A percentile compares a stretch with the other conserved stretches of the same genome.
Evolutionary conservation across 1,140 invertebrate genomes (phyloP).

Genomic region (Megalopta genalis): DNA sequence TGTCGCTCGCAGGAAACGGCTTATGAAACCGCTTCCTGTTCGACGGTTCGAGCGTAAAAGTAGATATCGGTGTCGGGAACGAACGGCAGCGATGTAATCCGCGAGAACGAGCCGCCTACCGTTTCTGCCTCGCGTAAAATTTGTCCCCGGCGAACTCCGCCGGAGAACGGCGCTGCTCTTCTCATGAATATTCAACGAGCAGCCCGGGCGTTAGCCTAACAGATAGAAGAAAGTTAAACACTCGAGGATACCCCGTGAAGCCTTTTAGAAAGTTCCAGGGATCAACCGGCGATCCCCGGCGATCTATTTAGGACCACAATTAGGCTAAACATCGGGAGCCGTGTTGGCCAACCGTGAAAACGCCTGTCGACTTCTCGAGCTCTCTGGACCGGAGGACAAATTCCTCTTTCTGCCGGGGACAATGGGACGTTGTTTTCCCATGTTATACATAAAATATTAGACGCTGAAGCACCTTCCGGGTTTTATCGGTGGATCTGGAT

Average conservation of each 20-base stretch:
- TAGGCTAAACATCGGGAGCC: slow-evolving; percentile 18
- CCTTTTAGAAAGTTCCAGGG: slow-evolving; percentile 37
- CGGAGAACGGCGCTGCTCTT: neutral
- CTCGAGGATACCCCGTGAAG: neutral
- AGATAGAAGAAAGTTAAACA: slow-evolving; percentile 45
- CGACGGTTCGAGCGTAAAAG: slow-evolving; percentile 40
- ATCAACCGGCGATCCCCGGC: slow-evolving; percentile 7
- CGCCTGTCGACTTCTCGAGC: neutral
- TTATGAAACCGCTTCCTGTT: slow-evolving; percentile 58
- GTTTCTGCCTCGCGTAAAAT: slow-evolving; percentile 24
- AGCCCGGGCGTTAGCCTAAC: slow-evolving; percentile 11
- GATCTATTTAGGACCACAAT: slow-evolving; percentile 37
- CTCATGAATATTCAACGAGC: slow-evolving; percentile 43
- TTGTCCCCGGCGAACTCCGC: slow-evolving; percentile 27
- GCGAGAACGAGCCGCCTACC: neutral
- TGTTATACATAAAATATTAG: slow-evolving; percentile 12
- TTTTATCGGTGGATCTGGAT: neutral
- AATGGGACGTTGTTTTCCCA: neutral
- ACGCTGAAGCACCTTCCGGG: no score
- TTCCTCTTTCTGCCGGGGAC: neutral
- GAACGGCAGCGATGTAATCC: neutral
- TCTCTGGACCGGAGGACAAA: neutral
- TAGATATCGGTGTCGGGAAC: neutral
- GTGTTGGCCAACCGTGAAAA: slow-evolving; percentile 18
- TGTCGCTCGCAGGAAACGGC: slow-evolving; percentile 52